phyloP scores from a whole-genome alignment of 2,797 vertebrate species.

The Pipistrellus pygmaeus region DNA sequence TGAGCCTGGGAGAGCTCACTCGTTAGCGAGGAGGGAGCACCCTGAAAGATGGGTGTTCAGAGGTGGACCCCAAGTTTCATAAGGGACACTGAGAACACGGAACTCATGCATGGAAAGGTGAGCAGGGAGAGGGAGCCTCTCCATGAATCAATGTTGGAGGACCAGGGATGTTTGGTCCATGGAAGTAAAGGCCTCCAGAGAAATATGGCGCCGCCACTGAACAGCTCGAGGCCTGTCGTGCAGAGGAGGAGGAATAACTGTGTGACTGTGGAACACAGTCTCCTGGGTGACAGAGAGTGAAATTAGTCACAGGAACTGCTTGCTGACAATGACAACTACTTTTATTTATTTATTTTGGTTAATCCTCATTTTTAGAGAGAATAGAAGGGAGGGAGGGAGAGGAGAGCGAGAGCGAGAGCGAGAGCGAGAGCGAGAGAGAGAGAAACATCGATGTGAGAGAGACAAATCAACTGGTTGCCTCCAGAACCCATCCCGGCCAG shows the following conservation, averaged over 20 bases:
- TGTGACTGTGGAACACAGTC: too few relatives aligned
- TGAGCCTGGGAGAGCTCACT: neutral
- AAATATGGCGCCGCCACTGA: fast-evolving
- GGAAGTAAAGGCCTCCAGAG: neutral
- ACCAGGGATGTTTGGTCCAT: too few relatives aligned
- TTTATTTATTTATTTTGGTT: too few relatives aligned
- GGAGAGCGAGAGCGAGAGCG: too few relatives aligned
- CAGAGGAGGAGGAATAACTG: neutral
- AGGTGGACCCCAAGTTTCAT: neutral
- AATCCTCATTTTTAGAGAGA: too few relatives aligned
- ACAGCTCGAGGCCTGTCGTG: neutral
- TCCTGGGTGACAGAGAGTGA: neutral
- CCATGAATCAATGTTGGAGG: neutral
- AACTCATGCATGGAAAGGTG: neutral
- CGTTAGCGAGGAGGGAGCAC: neutral
- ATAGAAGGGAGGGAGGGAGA: too few relatives aligned
- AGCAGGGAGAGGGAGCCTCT: neutral
- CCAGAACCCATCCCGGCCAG: too few relatives aligned
- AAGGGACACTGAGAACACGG: neutral
- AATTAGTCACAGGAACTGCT: neutral
- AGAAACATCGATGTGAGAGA: too few relatives aligned
- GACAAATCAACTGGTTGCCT: too few relatives aligned
- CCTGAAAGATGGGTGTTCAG: neutral
- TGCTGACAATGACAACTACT: neutral
- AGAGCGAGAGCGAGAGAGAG: too few relatives aligned